A percentile compares a stretch with the other conserved stretches of the same genome.
Conservation (phyloP, 2,888 invertebrate genomes). For the Macrophya alboannulata region DNA sequence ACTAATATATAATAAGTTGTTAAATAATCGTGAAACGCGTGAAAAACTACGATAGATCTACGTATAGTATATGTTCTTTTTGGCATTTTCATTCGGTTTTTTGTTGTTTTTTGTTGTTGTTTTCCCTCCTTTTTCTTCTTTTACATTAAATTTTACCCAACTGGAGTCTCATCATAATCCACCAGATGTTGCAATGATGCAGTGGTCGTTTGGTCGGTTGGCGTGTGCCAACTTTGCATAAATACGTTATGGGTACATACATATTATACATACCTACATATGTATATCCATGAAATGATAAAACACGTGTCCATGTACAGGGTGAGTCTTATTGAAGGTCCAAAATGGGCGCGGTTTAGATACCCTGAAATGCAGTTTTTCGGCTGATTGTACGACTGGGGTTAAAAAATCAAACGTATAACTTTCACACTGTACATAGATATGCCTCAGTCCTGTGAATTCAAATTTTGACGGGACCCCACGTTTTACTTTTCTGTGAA, state of each 20-base stretch:
- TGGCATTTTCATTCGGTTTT: neutral
- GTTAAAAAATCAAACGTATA: too few relatives aligned
- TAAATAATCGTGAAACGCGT: neutral
- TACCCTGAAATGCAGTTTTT: too few relatives aligned
- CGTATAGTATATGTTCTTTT: neutral
- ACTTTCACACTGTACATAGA: too few relatives aligned
- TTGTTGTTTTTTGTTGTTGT: neutral
- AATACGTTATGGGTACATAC: neutral
- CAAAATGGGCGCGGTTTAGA: too few relatives aligned
- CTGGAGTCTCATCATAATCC: conserved; percentile 77
- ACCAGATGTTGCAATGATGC: conserved; percentile 79
- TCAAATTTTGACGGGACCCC: too few relatives aligned
- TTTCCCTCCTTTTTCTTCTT: neutral
- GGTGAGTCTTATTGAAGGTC: too few relatives aligned
- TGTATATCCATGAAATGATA: neutral
- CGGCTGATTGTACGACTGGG: too few relatives aligned
- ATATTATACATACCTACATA: neutral
- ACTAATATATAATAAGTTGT: neutral
- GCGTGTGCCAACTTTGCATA: conserved; percentile 62
- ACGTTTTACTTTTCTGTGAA: too few relatives aligned
- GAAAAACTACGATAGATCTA: neutral
- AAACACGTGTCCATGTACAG: neutral
- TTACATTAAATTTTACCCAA: conserved; percentile 60
- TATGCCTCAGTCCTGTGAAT: too few relatives aligned
- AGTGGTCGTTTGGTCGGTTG: conserved; percentile 66